Percentiles rank a stretch among this genome's conserved stretches.
Evolutionary conservation across 2,797 vertebrate genomes (phyloP).

Genomic region (Pangasius larnaudii): DNA sequence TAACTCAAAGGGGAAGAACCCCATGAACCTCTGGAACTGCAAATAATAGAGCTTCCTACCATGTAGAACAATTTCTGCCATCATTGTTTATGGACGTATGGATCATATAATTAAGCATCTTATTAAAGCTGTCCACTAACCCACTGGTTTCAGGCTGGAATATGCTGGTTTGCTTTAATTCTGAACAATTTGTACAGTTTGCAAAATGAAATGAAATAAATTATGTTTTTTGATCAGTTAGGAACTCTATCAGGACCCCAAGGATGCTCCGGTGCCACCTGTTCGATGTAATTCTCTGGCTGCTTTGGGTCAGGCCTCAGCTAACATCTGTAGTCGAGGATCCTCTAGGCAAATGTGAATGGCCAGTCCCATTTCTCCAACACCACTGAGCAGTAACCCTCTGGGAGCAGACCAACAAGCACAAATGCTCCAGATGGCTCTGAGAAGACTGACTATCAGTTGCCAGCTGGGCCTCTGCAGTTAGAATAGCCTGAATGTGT

Average conservation of each 20-base stretch:
- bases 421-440: conserved; percentile 3
- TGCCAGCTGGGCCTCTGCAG: neutral
- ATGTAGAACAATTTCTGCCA: neutral
- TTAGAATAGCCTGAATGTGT: neutral
- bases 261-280: too few relatives aligned
- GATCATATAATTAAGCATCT: neutral
- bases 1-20: neutral
- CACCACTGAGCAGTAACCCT: neutral
- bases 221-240: neutral
- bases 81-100: neutral
- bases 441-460: neutral
- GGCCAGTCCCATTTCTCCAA: neutral
- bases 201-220: neutral
- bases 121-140: neutral
- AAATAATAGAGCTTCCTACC: neutral
- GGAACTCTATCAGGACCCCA: neutral
- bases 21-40: neutral
- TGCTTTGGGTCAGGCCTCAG: neutral
- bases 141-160: neutral
- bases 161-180: neutral
- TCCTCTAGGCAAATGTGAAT: neutral
- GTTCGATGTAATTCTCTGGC: neutral
- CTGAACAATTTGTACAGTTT: neutral
- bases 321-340: neutral
- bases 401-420: neutral